phyloP scores from a whole-genome alignment of 2,113 vertebrate genomes.

The Pelobates fuscus region DNA sequence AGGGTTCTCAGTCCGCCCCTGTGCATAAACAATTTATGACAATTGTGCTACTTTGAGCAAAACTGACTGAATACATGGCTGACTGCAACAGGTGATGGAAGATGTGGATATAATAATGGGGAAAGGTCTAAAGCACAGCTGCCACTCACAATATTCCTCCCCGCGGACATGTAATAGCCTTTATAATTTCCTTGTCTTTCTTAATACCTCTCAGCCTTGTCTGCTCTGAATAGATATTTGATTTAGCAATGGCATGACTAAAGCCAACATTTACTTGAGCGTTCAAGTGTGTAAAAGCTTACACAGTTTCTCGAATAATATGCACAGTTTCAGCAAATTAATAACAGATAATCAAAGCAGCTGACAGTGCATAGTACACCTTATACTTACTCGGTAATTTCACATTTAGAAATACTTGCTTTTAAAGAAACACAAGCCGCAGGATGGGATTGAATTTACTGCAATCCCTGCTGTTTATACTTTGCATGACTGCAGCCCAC shows the following conservation, averaged over 20 bases:
- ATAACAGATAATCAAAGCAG: background rate
- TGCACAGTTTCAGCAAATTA: background rate
- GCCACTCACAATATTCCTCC: conserved; percentile 7
- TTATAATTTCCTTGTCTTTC: background rate
- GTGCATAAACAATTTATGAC: too few relatives aligned
- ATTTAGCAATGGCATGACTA: background rate
- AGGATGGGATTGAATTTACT: too few relatives aligned
- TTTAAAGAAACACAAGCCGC: too few relatives aligned
- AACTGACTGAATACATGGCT: background rate
- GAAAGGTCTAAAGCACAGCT: conserved; percentile 8
- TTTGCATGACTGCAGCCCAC: too few relatives aligned
- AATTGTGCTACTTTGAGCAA: too few relatives aligned
- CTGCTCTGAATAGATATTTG: background rate
- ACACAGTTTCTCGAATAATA: background rate
- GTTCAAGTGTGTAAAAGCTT: background rate
- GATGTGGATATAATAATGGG: conserved; percentile 5
- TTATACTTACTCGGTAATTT: too few relatives aligned
- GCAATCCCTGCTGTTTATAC: too few relatives aligned
- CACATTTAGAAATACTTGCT: too few relatives aligned
- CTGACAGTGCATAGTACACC: background rate
- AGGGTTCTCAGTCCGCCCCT: too few relatives aligned
- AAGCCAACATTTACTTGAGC: background rate
- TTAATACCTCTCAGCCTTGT: background rate
- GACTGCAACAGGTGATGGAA: conserved; percentile 9
- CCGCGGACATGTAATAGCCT: background rate